These are phyloP conservation scores for Ophion obscuratus DNA, from an alignment of 2,888 invertebrate genomes.

Conservation along the genomic window DNA sequence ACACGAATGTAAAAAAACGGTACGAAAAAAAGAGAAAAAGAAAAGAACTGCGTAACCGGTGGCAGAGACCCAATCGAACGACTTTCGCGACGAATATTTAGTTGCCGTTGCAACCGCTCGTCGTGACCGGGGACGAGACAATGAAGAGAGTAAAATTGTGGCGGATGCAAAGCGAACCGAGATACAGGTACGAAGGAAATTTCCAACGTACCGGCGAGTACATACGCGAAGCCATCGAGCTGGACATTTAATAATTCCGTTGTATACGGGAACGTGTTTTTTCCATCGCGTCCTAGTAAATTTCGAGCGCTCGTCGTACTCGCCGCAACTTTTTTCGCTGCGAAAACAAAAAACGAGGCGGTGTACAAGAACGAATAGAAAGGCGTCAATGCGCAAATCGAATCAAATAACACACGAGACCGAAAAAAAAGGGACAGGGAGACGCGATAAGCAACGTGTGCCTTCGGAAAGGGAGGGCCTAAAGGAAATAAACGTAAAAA, in stretches of 20 bases:
- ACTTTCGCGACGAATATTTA: conserved; percentile 63
- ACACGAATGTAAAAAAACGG: conserved; percentile 52
- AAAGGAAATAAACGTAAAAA: background rate
- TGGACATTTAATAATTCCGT: conserved; percentile 36
- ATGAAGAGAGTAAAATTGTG: conserved; percentile 48
- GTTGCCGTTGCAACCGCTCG: conserved; percentile 55
- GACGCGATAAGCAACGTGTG: background rate
- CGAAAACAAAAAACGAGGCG: background rate
- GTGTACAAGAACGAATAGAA: background rate
- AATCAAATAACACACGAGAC: background rate
- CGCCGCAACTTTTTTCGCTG: background rate
- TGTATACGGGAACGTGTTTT: conserved; percentile 5
- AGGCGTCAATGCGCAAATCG: background rate
- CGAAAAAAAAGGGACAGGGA: background rate
- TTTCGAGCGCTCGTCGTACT: background rate
- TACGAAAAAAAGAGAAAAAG: conserved; percentile 52
- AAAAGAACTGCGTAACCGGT: background rate
- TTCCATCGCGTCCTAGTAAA: background rate
- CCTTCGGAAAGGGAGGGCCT: background rate
- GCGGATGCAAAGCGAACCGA: conserved; percentile 16
- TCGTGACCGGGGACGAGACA: conserved; percentile 31
- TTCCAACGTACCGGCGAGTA: background rate
- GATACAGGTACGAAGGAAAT: conserved; percentile 15
- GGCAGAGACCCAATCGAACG: conserved; percentile 59
- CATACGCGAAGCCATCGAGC: background rate